Percentiles rank a stretch among this genome's conserved stretches.
phyloP scores from a whole-genome alignment of 1,140 invertebrate genomes.

The Leptinotarsa texana region DNA sequence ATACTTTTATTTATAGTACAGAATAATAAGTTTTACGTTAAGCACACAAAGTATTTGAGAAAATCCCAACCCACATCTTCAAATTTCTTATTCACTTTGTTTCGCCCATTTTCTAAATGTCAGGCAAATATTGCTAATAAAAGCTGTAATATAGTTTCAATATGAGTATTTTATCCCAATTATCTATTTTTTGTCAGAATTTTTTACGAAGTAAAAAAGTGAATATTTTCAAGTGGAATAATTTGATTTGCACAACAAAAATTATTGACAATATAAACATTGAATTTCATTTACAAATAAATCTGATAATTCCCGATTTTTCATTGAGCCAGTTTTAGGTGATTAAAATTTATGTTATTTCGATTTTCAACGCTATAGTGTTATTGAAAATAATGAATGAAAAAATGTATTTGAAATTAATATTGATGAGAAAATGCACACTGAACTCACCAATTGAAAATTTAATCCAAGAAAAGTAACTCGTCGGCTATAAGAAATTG shows the following conservation, averaged over 20 bases:
- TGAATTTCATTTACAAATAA: neutral
- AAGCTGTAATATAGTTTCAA: too few relatives aligned
- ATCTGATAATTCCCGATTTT: neutral
- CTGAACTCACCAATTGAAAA: neutral
- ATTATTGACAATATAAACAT: too few relatives aligned
- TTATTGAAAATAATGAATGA: too few relatives aligned
- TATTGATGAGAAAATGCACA: neutral
- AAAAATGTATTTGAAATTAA: neutral
- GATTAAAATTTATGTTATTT: too few relatives aligned
- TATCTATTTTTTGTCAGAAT: too few relatives aligned
- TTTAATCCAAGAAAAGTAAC: conserved; percentile 19
- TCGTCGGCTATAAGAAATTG: conserved; percentile 29
- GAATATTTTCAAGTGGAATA: too few relatives aligned
- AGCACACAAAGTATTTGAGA: neutral
- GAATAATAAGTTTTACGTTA: neutral
- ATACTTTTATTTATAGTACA: conserved; percentile 4
- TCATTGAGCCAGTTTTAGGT: neutral
- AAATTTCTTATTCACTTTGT: neutral
- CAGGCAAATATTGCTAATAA: neutral
- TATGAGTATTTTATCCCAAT: too few relatives aligned
- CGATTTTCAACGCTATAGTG: too few relatives aligned
- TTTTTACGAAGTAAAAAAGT: too few relatives aligned
- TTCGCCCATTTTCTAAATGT: neutral
- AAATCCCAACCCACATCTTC: neutral
- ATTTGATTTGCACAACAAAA: too few relatives aligned